Evolutionary conservation across 2,888 invertebrate genomes (phyloP), one percentile per base, ranked within the genome.

Genomic region (Stenolophus ochropezus): DNA sequence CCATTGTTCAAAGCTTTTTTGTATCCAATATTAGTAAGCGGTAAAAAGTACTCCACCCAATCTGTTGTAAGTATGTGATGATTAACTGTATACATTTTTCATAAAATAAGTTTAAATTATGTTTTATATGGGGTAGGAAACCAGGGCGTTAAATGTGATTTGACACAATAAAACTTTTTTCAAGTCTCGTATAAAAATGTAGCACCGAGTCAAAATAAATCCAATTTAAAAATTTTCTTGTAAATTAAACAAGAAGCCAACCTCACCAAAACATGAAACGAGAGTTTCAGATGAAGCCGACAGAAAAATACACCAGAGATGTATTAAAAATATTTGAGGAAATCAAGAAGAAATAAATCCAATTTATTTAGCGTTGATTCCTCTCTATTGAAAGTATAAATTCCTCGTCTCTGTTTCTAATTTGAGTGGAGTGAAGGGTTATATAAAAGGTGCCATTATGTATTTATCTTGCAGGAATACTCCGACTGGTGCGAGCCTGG

Each of bases 161-260:
- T 20, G 11, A 56, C 4, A 8, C 20, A 56, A 56, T 56, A 56
- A 56, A 56, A 56, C 56, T 56, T 56, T 56, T 56, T 5, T 56
- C 33, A 18, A 20, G 11, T 20, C 56, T 56, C 20, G 56, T 20
- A 21, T 56, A 20, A 56, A 56, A 61, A 14, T 61, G 5, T 25
- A 61, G 20, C 56, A 20, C 56, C 61, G 14, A 23, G 14, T 6
- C n/a, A 61, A 61, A 61, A 23, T 23, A 61, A 61, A 23, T 23
- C 61, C 21, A 61, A 23, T 61, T 61, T 23, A 61, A 25, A 61
- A 61, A 27, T 25, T 61, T 61, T 61, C 61, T 61, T 27, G 25
- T 21, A 61, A 61, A 61, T 61, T 61, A 61, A 61, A 61, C 61
- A 61, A 61, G 61, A 4, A 21, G 61, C 25, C n/a, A 61, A 61